Base-by-base conservation (phyloP, 2,113 vertebrate genomes). In the Clarias magur region DNA sequence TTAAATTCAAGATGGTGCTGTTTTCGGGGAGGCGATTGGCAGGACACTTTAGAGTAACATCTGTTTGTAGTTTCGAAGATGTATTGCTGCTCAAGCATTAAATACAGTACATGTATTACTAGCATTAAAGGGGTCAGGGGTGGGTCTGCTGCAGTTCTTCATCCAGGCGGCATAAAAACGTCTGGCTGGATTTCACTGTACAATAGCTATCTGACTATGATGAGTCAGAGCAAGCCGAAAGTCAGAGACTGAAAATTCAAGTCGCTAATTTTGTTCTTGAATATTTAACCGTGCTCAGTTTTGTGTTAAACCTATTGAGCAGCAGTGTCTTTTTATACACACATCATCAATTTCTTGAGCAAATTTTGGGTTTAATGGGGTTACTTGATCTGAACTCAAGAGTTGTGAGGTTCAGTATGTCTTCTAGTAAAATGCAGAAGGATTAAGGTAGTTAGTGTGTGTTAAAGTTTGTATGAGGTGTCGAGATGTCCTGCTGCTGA, bases 61-160 rank as follows among this genome's bases (percentile, higher is more conserved):
- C 56, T 84, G 84, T 34, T 48, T 48, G 57, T 62, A 62, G 56
- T 60, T 85, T 63, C 59, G 65, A 7, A 62, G 57, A 34, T 85
- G 23, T 54, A 53, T n/a, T 67, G n/a, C 73, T 65, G n/a, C 42
- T 79, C 23, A 12, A 38, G 12, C 60, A 67, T 79, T 73, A 79
- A 85, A 75, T 62, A 48, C 70, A 76, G 34, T 38, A 42, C 65
- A 70, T 38, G 23, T 34, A 84, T 34, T 13, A 72, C 53, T 56
- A 72, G 54, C 48, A 38, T 65, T 83, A 68, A 68, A 65, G 17
- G 16, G 38, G 65, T 48, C 48, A 48, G 1, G 42, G 5, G 67
- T 16, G 34, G 7, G 63, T 56, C 68, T 54, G 15, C 42, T 83
- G 62, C 62, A 67, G 62, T 68, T 63, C 25, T 78, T 78, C 42